Evolutionary conservation across 2,797 vertebrate species (phyloP).

Genomic region (Picus viridis): DNA sequence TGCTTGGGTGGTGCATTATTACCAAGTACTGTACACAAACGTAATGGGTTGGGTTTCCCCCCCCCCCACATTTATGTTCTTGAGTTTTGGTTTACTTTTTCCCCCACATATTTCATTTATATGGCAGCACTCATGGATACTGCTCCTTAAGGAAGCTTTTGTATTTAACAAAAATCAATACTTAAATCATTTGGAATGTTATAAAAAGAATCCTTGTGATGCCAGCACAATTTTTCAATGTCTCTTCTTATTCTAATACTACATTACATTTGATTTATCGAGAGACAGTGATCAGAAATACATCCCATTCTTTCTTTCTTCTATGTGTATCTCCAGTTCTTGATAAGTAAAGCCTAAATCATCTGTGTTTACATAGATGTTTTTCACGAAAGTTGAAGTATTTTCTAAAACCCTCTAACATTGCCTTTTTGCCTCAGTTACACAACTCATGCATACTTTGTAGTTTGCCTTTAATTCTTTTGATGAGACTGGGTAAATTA

Average conservation of each 20-base stretch:
- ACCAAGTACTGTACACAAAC: neutral
- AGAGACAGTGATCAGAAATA: neutral
- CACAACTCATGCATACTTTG: neutral
- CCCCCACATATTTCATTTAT: neutral
- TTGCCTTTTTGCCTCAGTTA: conserved; percentile 1
- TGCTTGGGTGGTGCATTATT: neutral
- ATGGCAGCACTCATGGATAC: neutral
- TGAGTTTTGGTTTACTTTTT: neutral
- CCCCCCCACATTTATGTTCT: neutral
- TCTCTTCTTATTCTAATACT: neutral
- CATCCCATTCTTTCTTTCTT: neutral
- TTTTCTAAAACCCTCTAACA: neutral
- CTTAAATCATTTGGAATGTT: neutral
- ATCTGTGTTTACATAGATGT: neutral
- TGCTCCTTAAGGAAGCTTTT: neutral
- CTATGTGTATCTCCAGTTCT: neutral
- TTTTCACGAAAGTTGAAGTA: neutral
- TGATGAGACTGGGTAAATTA: neutral
- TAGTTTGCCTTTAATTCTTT: conserved; percentile 13
- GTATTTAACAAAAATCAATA: neutral
- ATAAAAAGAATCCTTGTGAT: neutral
- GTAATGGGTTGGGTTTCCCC: neutral
- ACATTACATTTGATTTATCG: neutral
- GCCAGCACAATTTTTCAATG: neutral
- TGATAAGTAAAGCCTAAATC: neutral